Evolutionary conservation across 2,113 vertebrate genomes (phyloP).

Genomic region (Colistium nudipinnis): DNA sequence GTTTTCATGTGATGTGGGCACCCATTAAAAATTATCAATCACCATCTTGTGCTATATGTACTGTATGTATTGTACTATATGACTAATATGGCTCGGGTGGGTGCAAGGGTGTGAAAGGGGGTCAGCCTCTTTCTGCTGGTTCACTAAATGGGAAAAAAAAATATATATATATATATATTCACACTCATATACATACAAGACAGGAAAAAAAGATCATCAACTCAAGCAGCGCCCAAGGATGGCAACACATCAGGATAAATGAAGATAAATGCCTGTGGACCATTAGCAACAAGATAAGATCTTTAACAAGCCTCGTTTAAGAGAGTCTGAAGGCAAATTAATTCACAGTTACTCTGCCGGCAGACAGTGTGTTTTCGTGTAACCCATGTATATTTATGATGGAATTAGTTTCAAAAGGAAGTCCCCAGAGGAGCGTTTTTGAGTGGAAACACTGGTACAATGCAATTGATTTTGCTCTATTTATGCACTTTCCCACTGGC

Average conservation of each 20-base stretch:
- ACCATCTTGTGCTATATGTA: too few species aligned
- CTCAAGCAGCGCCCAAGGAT: slow-evolving; percentile 71
- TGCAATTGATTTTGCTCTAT: slow-evolving; percentile 85
- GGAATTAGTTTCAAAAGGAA: slow-evolving; percentile 84
- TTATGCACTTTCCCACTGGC: slow-evolving; percentile 83
- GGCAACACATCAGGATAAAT: slow-evolving; percentile 78
- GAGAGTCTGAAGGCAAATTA: slow-evolving; percentile 85
- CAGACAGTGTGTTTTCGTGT: slow-evolving; percentile 79
- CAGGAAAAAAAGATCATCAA: slow-evolving; percentile 52
- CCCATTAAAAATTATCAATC: too few species aligned
- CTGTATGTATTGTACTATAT: too few species aligned
- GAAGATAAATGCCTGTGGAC: slow-evolving; percentile 84
- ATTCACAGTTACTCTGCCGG: slow-evolving; percentile 81
- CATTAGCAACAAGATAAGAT: slow-evolving; percentile 84
- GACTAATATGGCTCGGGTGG: slow-evolving; percentile 60
- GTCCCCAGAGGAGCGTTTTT: slow-evolving; percentile 84
- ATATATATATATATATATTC: slow-evolving; percentile 26
- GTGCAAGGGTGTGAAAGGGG: slow-evolving; percentile 45
- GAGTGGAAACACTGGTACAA: slow-evolving; percentile 81
- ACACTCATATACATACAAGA: slow-evolving; percentile 14
- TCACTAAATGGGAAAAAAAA: slow-evolving; percentile 56
- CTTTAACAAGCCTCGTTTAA: slow-evolving; percentile 85
- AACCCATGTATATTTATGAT: slow-evolving; percentile 87
- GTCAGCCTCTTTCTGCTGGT: slow-evolving; percentile 55
- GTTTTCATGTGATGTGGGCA: too few species aligned